These are phyloP conservation scores for Catharus minimus DNA, from an alignment of 2,113 vertebrate genomes.

Conservation along the genomic window DNA sequence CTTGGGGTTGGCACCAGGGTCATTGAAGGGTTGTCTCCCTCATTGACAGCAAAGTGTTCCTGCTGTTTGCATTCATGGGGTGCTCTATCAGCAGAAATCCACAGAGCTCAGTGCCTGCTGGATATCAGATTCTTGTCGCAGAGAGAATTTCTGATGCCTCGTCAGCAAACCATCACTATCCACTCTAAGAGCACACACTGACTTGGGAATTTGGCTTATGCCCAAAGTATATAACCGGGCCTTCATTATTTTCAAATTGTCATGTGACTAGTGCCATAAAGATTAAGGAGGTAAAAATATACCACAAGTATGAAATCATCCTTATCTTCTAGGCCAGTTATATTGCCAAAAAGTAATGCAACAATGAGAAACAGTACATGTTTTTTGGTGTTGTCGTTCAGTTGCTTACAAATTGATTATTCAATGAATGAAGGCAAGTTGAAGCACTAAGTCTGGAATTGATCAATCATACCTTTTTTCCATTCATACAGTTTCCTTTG, in stretches of 20 bases:
- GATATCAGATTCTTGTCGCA: background rate
- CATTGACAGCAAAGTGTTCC: fast-evolving
- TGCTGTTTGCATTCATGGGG: background rate
- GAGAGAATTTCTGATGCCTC: background rate
- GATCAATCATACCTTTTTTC: background rate
- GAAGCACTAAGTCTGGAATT: background rate
- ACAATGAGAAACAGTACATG: background rate
- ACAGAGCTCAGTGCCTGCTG: background rate
- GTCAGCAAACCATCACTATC: background rate
- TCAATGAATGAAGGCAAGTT: background rate
- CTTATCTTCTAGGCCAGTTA: background rate
- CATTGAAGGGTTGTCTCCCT: background rate
- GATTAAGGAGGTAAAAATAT: background rate
- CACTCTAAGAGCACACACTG: background rate
- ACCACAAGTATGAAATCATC: background rate
- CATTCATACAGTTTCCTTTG: background rate
- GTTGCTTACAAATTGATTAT: background rate
- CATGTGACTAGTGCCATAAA: background rate
- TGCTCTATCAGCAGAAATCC: background rate
- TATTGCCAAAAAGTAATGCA: background rate
- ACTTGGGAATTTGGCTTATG: background rate
- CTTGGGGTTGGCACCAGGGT: background rate
- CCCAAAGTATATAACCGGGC: background rate
- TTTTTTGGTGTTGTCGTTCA: background rate
- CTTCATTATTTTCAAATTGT: background rate